Base-by-base conservation (phyloP, 2,797 vertebrate genomes). In the Eutrigla gurnardus region DNA sequence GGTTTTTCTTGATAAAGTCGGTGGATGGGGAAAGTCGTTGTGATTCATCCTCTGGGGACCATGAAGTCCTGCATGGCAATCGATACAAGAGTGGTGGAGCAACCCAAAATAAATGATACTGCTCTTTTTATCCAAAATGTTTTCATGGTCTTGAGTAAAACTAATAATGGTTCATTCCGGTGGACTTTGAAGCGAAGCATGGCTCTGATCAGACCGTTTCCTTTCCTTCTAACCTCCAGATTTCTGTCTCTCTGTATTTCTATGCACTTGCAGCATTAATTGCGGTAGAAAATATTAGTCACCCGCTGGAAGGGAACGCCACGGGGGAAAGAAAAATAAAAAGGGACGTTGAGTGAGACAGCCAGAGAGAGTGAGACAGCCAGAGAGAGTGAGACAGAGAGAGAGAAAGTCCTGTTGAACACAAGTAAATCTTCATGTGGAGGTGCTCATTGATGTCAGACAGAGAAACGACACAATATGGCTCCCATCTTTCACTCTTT, bases 271-370 rank as follows among this genome's bases (percentile, higher is more conserved):
- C 73, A 47, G 14, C 36, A 50, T 59, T 89, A 88, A 93, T 79
- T 82, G 74, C 83, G 68, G 81, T 67, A 93, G 91, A 93, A 94
- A 93, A 86, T 93, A 86, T 93, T 90, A 93, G 88, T 93, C 92
- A 93, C 80, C 65, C 66, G 46, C 77, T 91, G 83, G 90, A 93
- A 86, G 33, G 53, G 72, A 75, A 85, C 70, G 68, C 84, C 63
- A 49, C 4, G 6, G 60, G 70, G 78, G 77, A 67, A 87, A 88
- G 65, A 75, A 85, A 90, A 93, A 88, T 83, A 85, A 86, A 82
- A 64, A 35, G 45, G 17, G 37, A 33, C n/a, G 50, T 45, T 47
- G 4, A 42, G 40, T 49, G 47, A 71, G 53, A 63, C 8, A 61
- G 46, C 15, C 36, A 63, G 8, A 50, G 39, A 59, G 8, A 64